Evolutionary conservation across 2,888 invertebrate genomes (phyloP), one percentile per base, ranked within the genome.

Genomic region (Polylopha cassiicola): DNA sequence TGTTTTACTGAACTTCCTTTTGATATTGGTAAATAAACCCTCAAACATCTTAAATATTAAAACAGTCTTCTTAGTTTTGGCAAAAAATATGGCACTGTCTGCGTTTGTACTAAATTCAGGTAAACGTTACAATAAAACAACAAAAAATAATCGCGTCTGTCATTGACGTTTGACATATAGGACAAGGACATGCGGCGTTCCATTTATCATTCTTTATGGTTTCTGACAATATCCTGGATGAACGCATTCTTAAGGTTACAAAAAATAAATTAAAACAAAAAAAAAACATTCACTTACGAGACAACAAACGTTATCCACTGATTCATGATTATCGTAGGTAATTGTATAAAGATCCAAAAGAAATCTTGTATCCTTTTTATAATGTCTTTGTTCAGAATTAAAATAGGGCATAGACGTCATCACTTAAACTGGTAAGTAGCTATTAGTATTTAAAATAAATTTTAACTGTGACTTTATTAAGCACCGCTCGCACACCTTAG

Each of bases 331-430:
- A 71, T 93, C 93, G 68, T 94, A 95, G 32, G 94, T 94, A 58
- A 95, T 89, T 31, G 94, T 95, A 65, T 95, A 95, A 47, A 95
- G 88, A 85, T 95, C 94, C 63, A 91, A 86, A 44, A 95, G 89
- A 78, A 93, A 95, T 55, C 93, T 86, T 27, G 93, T 93, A 67
- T 95, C 95, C 79, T 95, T 94, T 80, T 95, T 95, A 71, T 95
- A 95, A 78, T 94, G 94, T 61, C 93, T 88, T 73, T 90, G 85
- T 79, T 87, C 86, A 44, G 80, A 74, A 57, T 86, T 75, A 64
- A 85, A 74, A 67, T 87, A 87, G 48, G 87, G 86, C 76, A 87
- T 69, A 51, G 87, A 86, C 70, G 79, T 74, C 84, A 84, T 84
- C 62, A 70, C 71, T 50, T 45, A 26, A 39, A 48, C 48, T 52